Conservation (phyloP, 2,797 vertebrate genomes). For the Glossophaga mutica region DNA sequence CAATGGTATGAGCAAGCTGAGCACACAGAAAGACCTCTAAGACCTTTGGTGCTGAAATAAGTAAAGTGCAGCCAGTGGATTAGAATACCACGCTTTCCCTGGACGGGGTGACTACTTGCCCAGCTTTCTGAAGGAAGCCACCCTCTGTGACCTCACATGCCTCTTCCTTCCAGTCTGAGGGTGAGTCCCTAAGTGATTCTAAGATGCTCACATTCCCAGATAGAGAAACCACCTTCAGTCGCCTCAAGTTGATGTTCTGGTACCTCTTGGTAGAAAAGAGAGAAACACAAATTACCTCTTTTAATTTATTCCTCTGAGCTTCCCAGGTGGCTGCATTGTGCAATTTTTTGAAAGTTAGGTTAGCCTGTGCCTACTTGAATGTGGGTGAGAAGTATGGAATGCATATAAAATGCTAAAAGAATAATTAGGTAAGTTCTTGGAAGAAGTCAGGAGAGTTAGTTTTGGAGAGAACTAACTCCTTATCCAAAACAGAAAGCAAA, state of each 20-base stretch:
- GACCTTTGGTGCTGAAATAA: background rate
- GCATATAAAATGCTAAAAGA: background rate
- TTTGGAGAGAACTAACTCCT: background rate
- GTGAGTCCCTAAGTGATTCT: background rate
- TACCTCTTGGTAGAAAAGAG: background rate
- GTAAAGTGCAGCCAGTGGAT: background rate
- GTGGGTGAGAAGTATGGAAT: background rate
- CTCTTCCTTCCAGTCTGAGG: background rate
- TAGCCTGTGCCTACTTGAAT: background rate
- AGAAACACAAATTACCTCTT: background rate
- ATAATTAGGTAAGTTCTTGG: background rate
- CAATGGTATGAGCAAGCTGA: background rate
- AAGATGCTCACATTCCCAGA: background rate
- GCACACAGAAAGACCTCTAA: background rate
- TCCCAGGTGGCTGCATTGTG: background rate
- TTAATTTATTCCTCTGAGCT: background rate
- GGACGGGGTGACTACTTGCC: background rate
- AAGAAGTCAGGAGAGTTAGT: background rate
- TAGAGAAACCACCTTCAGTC: background rate
- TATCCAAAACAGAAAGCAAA: constrained; percentile 18
- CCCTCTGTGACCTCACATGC: background rate
- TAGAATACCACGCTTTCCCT: background rate
- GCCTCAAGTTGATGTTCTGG: background rate
- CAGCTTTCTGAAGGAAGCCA: background rate
- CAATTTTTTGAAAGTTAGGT: background rate